Percentiles rank a stretch among this genome's conserved stretches.
phyloP scores from a whole-genome alignment of 2,113 vertebrate species.

The Penelope pileata region DNA sequence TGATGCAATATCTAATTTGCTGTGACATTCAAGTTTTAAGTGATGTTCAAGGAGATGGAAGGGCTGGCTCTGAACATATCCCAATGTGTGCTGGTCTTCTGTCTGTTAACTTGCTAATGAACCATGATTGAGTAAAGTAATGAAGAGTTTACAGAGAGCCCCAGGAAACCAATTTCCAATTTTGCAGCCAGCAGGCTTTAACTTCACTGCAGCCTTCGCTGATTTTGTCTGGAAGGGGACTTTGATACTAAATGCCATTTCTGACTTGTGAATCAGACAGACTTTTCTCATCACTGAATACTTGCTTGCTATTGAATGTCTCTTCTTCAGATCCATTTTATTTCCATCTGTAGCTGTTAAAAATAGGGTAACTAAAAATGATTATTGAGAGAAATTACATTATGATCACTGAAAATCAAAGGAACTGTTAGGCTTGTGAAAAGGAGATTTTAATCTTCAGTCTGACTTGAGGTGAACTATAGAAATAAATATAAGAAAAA shows the following conservation, averaged over 20 bases:
- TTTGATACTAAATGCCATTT: conserved; percentile 78
- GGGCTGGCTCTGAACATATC: conserved; percentile 77
- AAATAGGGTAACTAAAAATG: conserved; percentile 61
- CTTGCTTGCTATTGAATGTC: conserved; percentile 68
- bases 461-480: background rate
- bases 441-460: conserved; percentile 47
- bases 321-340: conserved; percentile 66
- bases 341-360: conserved; percentile 65
- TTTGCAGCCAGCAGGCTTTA: conserved; percentile 85
- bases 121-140: conserved; percentile 85
- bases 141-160: conserved; percentile 89
- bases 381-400: conserved; percentile 70
- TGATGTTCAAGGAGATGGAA: conserved; percentile 79
- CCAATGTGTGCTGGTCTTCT: conserved; percentile 78
- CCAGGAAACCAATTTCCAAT: conserved; percentile 85
- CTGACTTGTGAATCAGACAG: conserved; percentile 70
- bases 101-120: conserved; percentile 92
- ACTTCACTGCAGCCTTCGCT: conserved; percentile 76
- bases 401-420: conserved; percentile 67
- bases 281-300: conserved; percentile 69
- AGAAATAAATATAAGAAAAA: conserved; percentile 23
- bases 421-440: conserved; percentile 3
- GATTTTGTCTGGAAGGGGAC: conserved; percentile 78
- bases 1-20: conserved; percentile 75
- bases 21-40: conserved; percentile 84